A percentile compares a stretch with the other conserved stretches of the same genome.
These are phyloP conservation scores for Eulacestoma nigropectus DNA, from an alignment of 2,113 vertebrate species.

Conservation along the genomic window DNA sequence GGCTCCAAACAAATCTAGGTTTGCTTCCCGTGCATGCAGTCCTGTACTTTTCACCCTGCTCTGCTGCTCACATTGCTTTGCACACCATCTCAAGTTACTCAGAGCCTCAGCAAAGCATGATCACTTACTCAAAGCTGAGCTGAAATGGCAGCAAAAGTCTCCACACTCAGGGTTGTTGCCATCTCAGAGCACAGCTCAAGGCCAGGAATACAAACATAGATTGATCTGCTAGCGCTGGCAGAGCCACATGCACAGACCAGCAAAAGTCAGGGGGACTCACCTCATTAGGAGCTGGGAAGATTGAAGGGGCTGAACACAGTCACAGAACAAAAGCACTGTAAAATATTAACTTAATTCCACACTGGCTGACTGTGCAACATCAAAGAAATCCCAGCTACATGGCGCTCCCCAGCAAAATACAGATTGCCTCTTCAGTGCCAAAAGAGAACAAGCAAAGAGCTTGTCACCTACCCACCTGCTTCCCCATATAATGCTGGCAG, in stretches of 20 bases:
- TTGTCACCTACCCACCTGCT: not conserved
- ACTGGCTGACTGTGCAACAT: rapidly evolving
- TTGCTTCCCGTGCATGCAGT: not conserved
- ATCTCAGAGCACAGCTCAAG: not conserved
- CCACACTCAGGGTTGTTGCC: not conserved
- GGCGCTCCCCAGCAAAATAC: rapidly evolving
- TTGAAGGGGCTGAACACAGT: not conserved
- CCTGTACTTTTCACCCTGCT: not conserved
- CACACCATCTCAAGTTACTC: not conserved
- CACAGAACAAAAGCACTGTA: not conserved
- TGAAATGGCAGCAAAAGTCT: not conserved
- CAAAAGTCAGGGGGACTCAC: not conserved
- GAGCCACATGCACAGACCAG: not conserved
- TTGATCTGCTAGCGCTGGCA: not conserved
- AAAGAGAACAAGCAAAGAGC: not conserved
- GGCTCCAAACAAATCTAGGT: not conserved
- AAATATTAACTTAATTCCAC: not conserved
- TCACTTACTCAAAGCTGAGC: not conserved
- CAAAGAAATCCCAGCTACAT: not conserved
- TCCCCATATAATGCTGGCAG: not conserved
- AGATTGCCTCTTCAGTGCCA: not conserved
- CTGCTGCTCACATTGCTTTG: not conserved
- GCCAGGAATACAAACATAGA: rapidly evolving
- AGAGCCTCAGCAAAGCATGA: not conserved
- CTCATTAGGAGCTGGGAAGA: not conserved